phyloP scores from a whole-genome alignment of 2,797 vertebrate species.

The Sebastes minor region DNA sequence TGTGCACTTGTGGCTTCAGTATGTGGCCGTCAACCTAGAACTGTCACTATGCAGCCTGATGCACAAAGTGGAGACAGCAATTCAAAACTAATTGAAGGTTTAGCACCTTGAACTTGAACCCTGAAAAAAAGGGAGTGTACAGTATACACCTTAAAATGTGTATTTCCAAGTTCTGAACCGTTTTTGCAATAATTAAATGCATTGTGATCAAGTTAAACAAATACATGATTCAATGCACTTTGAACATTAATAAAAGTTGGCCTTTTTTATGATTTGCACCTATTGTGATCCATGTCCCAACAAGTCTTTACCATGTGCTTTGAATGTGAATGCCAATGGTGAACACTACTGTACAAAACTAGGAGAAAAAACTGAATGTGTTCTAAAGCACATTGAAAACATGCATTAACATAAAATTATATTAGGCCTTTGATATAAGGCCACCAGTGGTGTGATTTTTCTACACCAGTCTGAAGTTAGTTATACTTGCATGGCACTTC shows the following conservation, averaged over 20 bases:
- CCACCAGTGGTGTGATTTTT: no score
- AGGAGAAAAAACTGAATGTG: neutral
- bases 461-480: neutral
- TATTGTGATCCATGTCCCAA: no score
- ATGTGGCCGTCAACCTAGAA: slow-evolving; percentile 37
- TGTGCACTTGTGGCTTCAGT: slow-evolving; percentile 18
- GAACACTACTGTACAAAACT: neutral
- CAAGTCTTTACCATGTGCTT: no score
- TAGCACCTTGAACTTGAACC: neutral
- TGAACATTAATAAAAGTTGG: no score
- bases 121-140: neutral
- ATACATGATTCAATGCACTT: neutral
- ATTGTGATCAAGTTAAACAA: neutral
- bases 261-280: no score
- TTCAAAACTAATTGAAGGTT: neutral
- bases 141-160: neutral
- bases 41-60: slow-evolving; percentile 30
- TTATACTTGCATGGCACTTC: neutral
- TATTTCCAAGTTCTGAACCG: neutral
- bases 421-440: neutral
- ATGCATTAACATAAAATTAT: neutral
- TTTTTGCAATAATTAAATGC: neutral
- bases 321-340: no score
- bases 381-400: neutral
- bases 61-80: neutral